phyloP scores from a whole-genome alignment of 2,888 invertebrate genomes.

The Serripes groenlandicus region DNA sequence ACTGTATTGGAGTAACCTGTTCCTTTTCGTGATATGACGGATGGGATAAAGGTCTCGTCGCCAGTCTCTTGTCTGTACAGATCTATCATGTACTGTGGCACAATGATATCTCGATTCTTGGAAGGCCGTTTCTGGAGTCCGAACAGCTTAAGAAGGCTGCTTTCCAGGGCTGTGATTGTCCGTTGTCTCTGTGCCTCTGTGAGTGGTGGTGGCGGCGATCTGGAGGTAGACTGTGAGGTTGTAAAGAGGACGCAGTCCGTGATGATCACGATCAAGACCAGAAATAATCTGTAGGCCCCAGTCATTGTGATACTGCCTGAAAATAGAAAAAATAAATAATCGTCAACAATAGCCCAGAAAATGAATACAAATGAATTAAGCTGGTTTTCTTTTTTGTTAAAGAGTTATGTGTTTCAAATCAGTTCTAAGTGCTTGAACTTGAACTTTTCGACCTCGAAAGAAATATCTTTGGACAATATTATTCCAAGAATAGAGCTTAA shows the following conservation, averaged over 20 bases:
- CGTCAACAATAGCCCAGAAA: too few relatives aligned
- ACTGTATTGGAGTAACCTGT: constrained; percentile 82
- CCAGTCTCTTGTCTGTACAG: constrained; percentile 91
- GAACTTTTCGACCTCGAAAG: too few relatives aligned
- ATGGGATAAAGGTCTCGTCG: constrained; percentile 88
- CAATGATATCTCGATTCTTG: constrained; percentile 87
- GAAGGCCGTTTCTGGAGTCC: constrained; percentile 89
- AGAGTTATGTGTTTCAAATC: too few relatives aligned
- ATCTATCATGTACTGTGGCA: constrained; percentile 94
- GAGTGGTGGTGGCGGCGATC: constrained; percentile 56
- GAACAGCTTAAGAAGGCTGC: constrained; percentile 89
- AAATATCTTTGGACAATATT: too few relatives aligned
- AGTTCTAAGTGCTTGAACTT: too few relatives aligned
- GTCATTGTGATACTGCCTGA: constrained; percentile 82
- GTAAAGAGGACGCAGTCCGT: constrained; percentile 62
- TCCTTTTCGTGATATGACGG: constrained; percentile 70
- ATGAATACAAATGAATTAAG: too few relatives aligned
- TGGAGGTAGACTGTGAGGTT: constrained; percentile 38
- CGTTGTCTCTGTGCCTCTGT: constrained; percentile 71
- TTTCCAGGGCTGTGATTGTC: constrained; percentile 88
- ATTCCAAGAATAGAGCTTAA: too few relatives aligned
- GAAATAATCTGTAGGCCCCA: constrained; percentile 71
- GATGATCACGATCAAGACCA: constrained; percentile 73
- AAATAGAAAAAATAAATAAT: constrained; percentile 55
- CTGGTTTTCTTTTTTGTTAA: too few relatives aligned